A percentile compares a stretch with the other conserved stretches of the same genome.
Evolutionary conservation across 2,888 invertebrate species (phyloP).

Genomic region (Mycalesis mineus): DNA sequence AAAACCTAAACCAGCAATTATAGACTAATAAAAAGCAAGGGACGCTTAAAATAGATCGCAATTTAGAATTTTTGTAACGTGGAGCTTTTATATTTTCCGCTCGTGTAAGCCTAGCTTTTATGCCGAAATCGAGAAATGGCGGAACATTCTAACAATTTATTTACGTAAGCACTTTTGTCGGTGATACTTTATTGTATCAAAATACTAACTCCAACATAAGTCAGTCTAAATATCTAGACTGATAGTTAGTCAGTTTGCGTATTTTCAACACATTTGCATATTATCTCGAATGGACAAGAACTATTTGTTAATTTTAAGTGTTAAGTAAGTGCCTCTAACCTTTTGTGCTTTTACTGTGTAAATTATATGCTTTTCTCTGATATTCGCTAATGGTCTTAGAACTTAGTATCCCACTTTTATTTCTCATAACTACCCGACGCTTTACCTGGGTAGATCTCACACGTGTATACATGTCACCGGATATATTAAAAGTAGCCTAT

Average conservation of each 20-base stretch:
- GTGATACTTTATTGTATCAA: conserved; percentile 14
- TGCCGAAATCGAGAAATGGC: conserved; percentile 2
- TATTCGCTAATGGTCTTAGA: too few species aligned
- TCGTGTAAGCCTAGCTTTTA: neutral
- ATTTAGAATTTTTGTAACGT: too few species aligned
- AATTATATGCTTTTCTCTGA: too few species aligned
- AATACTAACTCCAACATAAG: conserved; percentile 15
- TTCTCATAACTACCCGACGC: too few species aligned
- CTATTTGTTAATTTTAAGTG: conserved; percentile 13
- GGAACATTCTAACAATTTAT: neutral
- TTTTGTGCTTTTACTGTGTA: conserved; percentile 1
- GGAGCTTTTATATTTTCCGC: neutral
- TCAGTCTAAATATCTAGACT: conserved; percentile 16
- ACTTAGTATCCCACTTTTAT: too few species aligned
- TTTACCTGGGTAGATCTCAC: too few species aligned
- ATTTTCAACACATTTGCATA: conserved; percentile 21
- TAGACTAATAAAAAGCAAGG: too few species aligned
- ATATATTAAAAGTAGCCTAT: too few species aligned
- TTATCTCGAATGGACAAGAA: conserved; percentile 14
- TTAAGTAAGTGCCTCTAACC: conserved; percentile 6
- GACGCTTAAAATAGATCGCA: too few species aligned
- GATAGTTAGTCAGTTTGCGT: conserved; percentile 13
- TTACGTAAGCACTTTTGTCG: conserved; percentile 14
- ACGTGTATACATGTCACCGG: too few species aligned
- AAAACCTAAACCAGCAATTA: too few species aligned